Conservation (phyloP, 1,140 invertebrate genomes). For the Hylaeus volcanicus region DNA sequence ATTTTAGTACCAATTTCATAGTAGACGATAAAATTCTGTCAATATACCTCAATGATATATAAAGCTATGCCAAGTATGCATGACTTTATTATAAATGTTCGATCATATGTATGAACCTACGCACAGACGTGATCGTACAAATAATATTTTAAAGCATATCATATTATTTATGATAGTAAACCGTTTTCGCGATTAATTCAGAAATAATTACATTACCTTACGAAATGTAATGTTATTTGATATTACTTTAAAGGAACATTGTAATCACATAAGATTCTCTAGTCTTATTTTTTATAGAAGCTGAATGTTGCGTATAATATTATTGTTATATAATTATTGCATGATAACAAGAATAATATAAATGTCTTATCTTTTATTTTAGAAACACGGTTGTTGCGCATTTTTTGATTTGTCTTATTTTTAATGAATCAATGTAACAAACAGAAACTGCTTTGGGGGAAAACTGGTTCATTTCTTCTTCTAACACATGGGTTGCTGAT, state of each 20-base stretch:
- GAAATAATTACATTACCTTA: not conserved
- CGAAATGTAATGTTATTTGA: not conserved
- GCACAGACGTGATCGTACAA: slow-evolving; percentile 12
- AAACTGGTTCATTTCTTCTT: slow-evolving; percentile 41
- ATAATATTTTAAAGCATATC: not conserved
- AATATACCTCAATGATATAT: not conserved
- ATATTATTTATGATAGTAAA: slow-evolving; percentile 9
- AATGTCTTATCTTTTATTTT: slow-evolving; percentile 23
- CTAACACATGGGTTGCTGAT: slow-evolving; percentile 25
- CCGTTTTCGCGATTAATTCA: not conserved
- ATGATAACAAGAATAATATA: slow-evolving; percentile 48
- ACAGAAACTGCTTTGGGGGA: slow-evolving; percentile 39
- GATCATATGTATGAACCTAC: not conserved
- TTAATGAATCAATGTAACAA: slow-evolving; percentile 29
- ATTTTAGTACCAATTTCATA: not conserved
- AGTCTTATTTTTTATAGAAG: slow-evolving; percentile 63
- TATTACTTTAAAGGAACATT: slow-evolving; percentile 5
- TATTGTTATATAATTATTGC: slow-evolving; percentile 39
- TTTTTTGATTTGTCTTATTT: slow-evolving; percentile 34
- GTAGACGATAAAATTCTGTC: not conserved
- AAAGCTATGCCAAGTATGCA: not conserved
- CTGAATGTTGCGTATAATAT: slow-evolving; percentile 38
- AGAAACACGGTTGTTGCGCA: slow-evolving; percentile 14
- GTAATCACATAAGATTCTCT: slow-evolving; percentile 60
- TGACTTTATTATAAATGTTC: slow-evolving; percentile 10